phyloP scores from a whole-genome alignment of 2,888 invertebrate species.

The Caprella mutica region DNA sequence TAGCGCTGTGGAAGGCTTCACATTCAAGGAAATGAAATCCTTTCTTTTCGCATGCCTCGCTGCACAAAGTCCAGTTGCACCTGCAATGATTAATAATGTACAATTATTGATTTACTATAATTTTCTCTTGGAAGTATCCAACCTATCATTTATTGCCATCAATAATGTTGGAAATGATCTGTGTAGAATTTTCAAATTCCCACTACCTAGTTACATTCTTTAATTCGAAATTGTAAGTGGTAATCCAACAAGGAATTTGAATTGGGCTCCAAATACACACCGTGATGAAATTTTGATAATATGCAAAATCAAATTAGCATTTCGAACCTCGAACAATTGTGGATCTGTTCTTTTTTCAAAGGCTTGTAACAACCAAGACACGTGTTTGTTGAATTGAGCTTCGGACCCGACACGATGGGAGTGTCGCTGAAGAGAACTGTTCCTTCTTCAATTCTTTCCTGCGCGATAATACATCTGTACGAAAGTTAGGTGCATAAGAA shows the following conservation, averaged over 20 bases:
- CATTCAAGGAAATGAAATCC: conserved; percentile 31
- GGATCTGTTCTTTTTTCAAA: conserved; percentile 11
- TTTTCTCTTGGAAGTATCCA: too few relatives aligned
- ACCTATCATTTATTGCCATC: too few relatives aligned
- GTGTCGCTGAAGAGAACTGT: conserved; percentile 27
- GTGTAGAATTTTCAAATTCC: too few relatives aligned
- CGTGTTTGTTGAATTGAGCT: conserved; percentile 20
- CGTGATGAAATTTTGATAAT: too few relatives aligned
- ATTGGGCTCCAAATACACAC: too few relatives aligned
- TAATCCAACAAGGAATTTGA: too few relatives aligned
- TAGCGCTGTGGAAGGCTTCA: conserved; percentile 11
- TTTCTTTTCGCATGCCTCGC: conserved; percentile 17
- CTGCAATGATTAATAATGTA: too few relatives aligned
- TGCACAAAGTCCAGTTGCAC: conserved; percentile 30
- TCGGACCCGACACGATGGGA: conserved; percentile 29
- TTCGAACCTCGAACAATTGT: conserved; percentile 25
- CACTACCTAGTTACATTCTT: too few relatives aligned
- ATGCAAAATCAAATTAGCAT: too few relatives aligned
- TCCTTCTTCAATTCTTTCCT: conserved; percentile 20
- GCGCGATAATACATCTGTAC: conserved; percentile 26
- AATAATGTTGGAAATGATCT: too few relatives aligned
- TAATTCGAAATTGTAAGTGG: too few relatives aligned
- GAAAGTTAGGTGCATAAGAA: not conserved
- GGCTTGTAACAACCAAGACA: conserved; percentile 31
- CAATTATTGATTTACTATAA: too few relatives aligned